Evolutionary conservation across 2,888 invertebrate species (phyloP).

Genomic region (Tetragnatha montana): DNA sequence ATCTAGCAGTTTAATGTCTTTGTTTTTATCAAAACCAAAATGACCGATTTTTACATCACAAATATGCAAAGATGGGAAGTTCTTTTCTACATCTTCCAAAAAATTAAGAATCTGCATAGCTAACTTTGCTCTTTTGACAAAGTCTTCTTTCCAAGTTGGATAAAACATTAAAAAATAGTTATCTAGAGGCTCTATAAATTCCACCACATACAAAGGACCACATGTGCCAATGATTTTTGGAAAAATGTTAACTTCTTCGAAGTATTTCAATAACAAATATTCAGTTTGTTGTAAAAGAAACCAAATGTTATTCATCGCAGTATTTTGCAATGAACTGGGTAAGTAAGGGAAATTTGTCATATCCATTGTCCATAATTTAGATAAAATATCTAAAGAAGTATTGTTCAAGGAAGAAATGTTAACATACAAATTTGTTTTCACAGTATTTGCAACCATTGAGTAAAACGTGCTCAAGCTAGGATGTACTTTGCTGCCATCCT

Average conservation of each 20-base stretch:
- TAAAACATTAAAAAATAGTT: constrained; percentile 71
- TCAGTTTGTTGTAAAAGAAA: constrained; percentile 82
- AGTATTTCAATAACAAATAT: constrained; percentile 81
- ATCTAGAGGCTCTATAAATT: constrained; percentile 80
- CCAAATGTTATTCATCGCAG: constrained; percentile 81
- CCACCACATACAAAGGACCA: constrained; percentile 82
- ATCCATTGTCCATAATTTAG: constrained; percentile 66
- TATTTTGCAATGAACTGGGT: constrained; percentile 43
- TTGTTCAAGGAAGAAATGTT: constrained; percentile 32
- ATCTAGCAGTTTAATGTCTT: constrained; percentile 79
- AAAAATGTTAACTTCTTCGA: constrained; percentile 81
- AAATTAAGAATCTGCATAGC: constrained; percentile 80
- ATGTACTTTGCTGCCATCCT: constrained; percentile 53
- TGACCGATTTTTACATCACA: constrained; percentile 84
- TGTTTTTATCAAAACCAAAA: constrained; percentile 79
- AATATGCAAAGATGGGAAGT: constrained; percentile 81
- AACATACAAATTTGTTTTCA: constrained; percentile 59
- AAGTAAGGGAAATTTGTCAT: constrained; percentile 50
- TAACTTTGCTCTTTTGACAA: constrained; percentile 73
- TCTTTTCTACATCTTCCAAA: constrained; percentile 80
- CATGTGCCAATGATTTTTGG: constrained; percentile 83
- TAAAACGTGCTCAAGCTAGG: constrained; percentile 63
- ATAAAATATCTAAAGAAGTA: constrained; percentile 38
- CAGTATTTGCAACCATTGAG: constrained; percentile 67
- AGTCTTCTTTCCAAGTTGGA: constrained; percentile 68